Percentiles rank a stretch among this genome's conserved stretches.
Evolutionary conservation across 2,888 invertebrate genomes (phyloP).

Genomic region (Drosophila ezoana): DNA sequence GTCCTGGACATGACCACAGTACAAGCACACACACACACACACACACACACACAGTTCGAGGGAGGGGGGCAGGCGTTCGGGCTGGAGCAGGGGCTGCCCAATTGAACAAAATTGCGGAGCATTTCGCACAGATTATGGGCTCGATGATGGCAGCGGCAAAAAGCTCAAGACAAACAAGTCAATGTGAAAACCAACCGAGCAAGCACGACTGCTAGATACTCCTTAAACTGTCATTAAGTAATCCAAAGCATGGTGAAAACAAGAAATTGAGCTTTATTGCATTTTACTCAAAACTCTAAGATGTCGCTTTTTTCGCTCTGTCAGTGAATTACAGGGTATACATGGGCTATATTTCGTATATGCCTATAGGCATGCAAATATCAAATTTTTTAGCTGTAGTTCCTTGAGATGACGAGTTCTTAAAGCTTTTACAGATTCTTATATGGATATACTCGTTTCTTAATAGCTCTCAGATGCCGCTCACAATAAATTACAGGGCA

Average conservation of each 20-base stretch:
- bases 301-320: no score
- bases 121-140: constrained; percentile 56
- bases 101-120: constrained; percentile 48
- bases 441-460: no score
- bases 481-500: no score
- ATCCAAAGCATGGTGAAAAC: no score
- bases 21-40: neutral
- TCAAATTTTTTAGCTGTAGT: no score
- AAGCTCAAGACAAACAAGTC: constrained; percentile 5
- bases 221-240: neutral
- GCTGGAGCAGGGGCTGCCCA: constrained; percentile 22
- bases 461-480: no score
- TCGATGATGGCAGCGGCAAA: constrained; percentile 22
- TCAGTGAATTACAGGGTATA: no score
- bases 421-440: no score
- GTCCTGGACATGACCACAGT: constrained; percentile 53
- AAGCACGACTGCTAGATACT: constrained; percentile 7
- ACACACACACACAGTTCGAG: neutral
- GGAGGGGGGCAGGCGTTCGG: no score
- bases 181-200: neutral
- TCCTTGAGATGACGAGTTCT: no score
- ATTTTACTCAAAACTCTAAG: neutral
- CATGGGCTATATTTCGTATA: no score
- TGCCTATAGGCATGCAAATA: no score
- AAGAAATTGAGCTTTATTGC: neutral